Base-by-base conservation (phyloP, 2,888 invertebrate genomes). In the Drosophila aldrichi region DNA sequence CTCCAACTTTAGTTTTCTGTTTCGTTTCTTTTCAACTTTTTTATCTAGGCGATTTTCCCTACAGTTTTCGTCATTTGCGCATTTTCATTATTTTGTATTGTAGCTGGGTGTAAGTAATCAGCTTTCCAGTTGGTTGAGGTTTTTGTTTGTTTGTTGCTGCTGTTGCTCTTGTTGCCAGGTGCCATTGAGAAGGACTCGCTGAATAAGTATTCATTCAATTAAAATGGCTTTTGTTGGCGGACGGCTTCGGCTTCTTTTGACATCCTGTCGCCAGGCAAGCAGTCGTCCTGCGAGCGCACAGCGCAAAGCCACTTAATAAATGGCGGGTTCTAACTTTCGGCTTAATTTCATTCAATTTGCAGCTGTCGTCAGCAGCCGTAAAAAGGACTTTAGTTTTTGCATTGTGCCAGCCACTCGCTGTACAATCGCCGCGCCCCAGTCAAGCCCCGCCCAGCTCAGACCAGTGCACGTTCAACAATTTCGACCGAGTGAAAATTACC, bases 291-390 rank as follows among this genome's bases (percentile, higher is more conserved):
- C 29, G 22, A 22, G 10, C 70, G 12, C 57, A 7, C 54, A 46
- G 51, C n/a, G 59, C 44, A 66, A 66, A 77, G 85, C 85, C 77
- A 82, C 79, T 79, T 88, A 85, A 85, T 85, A 82, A 82, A 88
- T 85, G 69, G 79, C 81, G 29, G 57, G 69, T 70, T 80, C 81
- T 74, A 82, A 79, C 73, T 77, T 81, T 74, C 60, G 70, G 66
- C 72, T 81, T 85, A 82, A 85, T 77, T 84, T 82, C 79, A 88
- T 84, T 88, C 82, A 79, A 84, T 84, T 84, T 84, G 74, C 84
- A 81, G 88, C 88, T 84, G 82, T 85, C 88, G 88, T 81, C 84
- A 81, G 81, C 84, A 85, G 88, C 88, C 88, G 79, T 84, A 81
- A 84, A 87, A 82, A 70, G 70, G 82, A 69, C 72, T 84, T 84